These are phyloP conservation scores for Phymatocera aterrima DNA, from an alignment of 2,888 invertebrate species.

Conservation along the genomic window DNA sequence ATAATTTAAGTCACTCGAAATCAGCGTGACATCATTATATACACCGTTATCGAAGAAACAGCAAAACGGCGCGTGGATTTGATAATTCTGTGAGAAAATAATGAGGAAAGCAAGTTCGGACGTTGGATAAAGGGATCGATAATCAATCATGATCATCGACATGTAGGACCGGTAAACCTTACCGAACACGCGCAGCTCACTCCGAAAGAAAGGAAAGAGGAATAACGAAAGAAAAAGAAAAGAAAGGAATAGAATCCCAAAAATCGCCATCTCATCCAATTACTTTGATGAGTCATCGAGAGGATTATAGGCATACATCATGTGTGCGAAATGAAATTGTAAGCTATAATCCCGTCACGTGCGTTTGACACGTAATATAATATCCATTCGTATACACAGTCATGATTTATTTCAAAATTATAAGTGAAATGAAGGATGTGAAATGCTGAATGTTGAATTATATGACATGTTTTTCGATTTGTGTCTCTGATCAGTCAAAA, in stretches of 20 bases:
- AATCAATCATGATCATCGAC: background rate
- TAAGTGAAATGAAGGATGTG: background rate
- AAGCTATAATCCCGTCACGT: slow-evolving; percentile 16
- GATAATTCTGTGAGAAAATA: too few species aligned
- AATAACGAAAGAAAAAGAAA: background rate
- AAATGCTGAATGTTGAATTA: background rate
- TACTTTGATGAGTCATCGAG: slow-evolving; percentile 21
- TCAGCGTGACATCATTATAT: too few species aligned
- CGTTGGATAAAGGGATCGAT: too few species aligned
- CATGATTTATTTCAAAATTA: slow-evolving; percentile 11
- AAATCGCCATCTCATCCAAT: background rate
- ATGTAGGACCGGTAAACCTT: background rate
- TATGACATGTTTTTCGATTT: too few species aligned
- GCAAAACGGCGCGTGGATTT: too few species aligned
- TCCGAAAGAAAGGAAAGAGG: background rate
- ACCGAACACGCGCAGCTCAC: background rate
- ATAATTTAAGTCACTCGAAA: too few species aligned
- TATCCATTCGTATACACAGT: background rate
- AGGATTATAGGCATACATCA: background rate
- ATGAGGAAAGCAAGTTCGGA: too few species aligned
- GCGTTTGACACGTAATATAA: slow-evolving; percentile 11
- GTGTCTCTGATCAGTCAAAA: too few species aligned
- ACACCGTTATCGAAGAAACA: too few species aligned
- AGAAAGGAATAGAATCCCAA: too few species aligned
- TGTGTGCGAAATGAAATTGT: background rate